Evolutionary conservation across 2,888 invertebrate species (phyloP), one percentile per base, ranked within the genome.

Genomic region (Standfussiana lucernea): DNA sequence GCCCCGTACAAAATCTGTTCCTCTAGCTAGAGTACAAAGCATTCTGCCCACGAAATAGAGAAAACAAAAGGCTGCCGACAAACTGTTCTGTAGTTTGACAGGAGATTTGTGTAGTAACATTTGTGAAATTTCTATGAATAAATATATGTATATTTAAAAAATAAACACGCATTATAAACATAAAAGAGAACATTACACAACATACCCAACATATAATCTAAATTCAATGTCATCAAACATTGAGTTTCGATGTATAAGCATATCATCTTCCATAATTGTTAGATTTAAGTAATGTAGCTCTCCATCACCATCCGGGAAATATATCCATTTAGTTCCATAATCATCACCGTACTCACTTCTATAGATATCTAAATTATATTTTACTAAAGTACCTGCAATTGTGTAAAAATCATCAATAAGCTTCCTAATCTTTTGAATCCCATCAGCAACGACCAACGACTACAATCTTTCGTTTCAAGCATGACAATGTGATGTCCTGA

Each of bases 271-370:
- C 8, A 68, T 28, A n/a, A 74, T 71, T 35, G 90, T 90, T 59
- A 95, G 88, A 75, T 92, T 91, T 69, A 93, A 89, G 69, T 89
- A 90, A 82, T 92, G 92, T 6, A 94, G 92, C 24, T 89, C 83
- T 2, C 93, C 96, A 73, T 96, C 91, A 21, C 95, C 95, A 59
- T 96, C 95, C 2, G 96, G 95, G 75, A 97, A 94, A 83, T 94
- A 95, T 77, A 97, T 93, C 94, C 95, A 97, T 59, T 95, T 92
- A 6, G 88, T 92, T 47, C 96, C 96, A 86, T 95, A 96, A n/a
- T 88, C 92, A 24, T 87, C 90, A 80, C 89, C 90, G 71, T 92
- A 89, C 62, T 77, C 64, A 64, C 78, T 85, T 69, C 47, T 67
- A 64, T 73, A 72, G 1, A 42, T 15, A 28, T 75, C 69, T 37